Percentiles rank a stretch among this genome's conserved stretches.
Evolutionary conservation across 2,888 invertebrate species (phyloP).

Genomic region (Eustalomyia histrio): DNA sequence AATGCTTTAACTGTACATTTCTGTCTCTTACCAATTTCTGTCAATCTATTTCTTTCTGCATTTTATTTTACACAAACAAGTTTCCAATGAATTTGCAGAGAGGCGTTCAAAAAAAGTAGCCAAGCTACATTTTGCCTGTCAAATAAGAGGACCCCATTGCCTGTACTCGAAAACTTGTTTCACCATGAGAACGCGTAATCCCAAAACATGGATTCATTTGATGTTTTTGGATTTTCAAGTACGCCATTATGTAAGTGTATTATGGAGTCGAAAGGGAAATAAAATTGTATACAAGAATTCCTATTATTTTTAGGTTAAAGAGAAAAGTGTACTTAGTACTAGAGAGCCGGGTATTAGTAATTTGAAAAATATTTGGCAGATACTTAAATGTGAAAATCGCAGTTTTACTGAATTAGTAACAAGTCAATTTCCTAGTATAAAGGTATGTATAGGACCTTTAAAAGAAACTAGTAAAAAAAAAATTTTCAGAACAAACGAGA

Average conservation of each 20-base stretch:
- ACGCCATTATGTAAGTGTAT: constrained; percentile 76
- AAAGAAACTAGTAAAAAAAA: too few species aligned
- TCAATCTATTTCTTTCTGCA: constrained; percentile 21
- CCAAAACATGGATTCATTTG: constrained; percentile 95
- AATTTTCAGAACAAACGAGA: too few species aligned
- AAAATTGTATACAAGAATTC: background rate
- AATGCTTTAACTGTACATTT: background rate
- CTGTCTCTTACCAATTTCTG: background rate
- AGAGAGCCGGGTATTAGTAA: constrained; percentile 90
- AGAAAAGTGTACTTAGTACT: constrained; percentile 88
- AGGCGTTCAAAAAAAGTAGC: constrained; percentile 91
- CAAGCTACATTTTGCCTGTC: constrained; percentile 93
- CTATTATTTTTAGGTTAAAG: constrained; percentile 82
- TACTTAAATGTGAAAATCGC: constrained; percentile 93
- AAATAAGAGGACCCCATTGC: constrained; percentile 90
- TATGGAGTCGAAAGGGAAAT: background rate
- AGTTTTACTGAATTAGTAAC: constrained; percentile 94
- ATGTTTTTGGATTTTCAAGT: constrained; percentile 96
- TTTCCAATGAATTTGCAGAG: constrained; percentile 81
- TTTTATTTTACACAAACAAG: constrained; percentile 69
- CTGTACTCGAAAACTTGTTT: constrained; percentile 90
- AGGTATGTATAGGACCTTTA: constrained; percentile 80
- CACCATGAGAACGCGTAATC: constrained; percentile 88
- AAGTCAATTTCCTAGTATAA: constrained; percentile 93
- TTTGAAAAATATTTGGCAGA: constrained; percentile 96